These are phyloP conservation scores for Vidua chalybeata DNA, from an alignment of 2,113 vertebrate genomes.

Conservation along the genomic window DNA sequence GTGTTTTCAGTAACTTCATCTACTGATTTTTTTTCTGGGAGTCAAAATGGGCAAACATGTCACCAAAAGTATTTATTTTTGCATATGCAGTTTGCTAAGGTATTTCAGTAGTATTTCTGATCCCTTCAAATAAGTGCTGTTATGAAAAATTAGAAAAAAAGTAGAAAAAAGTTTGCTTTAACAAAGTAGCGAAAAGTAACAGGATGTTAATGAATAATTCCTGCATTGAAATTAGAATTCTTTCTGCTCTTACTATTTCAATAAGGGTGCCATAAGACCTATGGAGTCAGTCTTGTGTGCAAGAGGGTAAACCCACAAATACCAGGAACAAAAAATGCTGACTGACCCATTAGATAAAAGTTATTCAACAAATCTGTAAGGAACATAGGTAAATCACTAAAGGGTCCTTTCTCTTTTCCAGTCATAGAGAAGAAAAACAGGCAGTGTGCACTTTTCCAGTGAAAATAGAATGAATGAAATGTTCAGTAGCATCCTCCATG, in stretches of 20 bases:
- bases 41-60: neutral
- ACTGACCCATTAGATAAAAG: neutral
- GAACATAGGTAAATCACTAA: neutral
- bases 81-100: neutral
- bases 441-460: neutral
- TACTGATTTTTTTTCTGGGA: neutral
- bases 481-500: neutral
- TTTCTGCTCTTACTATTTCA: neutral
- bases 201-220: neutral
- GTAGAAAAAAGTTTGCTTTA: neutral
- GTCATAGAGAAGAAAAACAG: neutral
- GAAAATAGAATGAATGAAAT: neutral
- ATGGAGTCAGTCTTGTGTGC: fast-evolving
- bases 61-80: neutral
- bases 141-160: neutral
- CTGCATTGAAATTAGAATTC: neutral
- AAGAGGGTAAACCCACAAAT: neutral
- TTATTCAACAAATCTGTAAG: neutral
- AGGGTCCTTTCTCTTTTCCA: neutral
- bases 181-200: neutral
- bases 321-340: neutral
- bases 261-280: neutral
- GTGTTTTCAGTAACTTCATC: neutral
- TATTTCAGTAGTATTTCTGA: neutral
- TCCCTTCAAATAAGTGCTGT: neutral